Base-by-base conservation (phyloP, 2,113 vertebrate genomes). In the Sus scrofa region DNA sequence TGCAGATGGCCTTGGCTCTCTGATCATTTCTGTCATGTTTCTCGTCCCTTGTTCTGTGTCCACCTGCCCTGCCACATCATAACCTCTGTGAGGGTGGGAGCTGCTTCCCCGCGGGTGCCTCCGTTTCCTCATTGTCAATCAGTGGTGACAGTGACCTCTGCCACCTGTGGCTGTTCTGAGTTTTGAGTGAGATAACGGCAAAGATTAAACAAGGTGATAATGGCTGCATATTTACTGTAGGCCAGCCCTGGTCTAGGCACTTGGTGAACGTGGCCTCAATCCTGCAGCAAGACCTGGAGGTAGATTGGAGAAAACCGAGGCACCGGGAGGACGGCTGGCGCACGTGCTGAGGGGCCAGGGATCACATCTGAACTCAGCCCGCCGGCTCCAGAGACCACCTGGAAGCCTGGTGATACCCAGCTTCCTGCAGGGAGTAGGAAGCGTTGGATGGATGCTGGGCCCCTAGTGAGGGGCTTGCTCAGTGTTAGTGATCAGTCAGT, bases 1-100 rank as follows among this genome's bases (percentile, higher is more conserved):
- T 7, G 4, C 32, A 39, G 65, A 19, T 16, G 7, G 14, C 6
- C 65, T 16, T 2, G 34, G 32, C 18, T 32, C 63, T n/a, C 13
- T 1, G 12, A 22, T 8, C 60, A 18, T 63, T 26, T 70, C 67
- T 44, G 32, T 18, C 24, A 26, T 37, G 6, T 50, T 27, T 52
- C 24, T 6, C 39, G 34, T 34, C 73, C 58, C 14, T 68, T 22
- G 12, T 62, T 90, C 74, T 54, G 62, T 39, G 14, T 78, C 34
- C 30, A 19, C n/a, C 56, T 60, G 32, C 65, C 27, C 65, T 26
- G 8, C 32, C 20, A 0, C 10, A 8, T 16, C 3, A 13, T 34
- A 34, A 85, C 65, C 60, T 32, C 60, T 65, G 44, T 22, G 37
- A 77, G 32, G 7, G 2, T 10, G 74, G 32, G 56, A 19, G 19